Evolutionary conservation across 2,797 vertebrate genomes (phyloP), one percentile per base, ranked within the genome.

Genomic region (Poecilia gillii): DNA sequence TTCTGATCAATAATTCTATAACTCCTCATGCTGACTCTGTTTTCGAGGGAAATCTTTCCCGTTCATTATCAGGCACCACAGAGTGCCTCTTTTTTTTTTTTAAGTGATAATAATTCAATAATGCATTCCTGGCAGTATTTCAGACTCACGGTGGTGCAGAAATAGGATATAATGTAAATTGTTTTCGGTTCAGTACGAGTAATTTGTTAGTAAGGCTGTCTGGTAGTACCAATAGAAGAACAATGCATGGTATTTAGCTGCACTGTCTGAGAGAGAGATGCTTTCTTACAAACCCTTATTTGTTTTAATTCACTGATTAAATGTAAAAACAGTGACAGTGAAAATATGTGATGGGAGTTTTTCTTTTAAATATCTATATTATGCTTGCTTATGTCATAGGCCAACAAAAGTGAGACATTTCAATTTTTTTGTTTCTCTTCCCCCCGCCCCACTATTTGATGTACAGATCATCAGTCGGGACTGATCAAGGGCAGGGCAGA

Each of bases 1-100:
- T 8, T 20, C 55, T 49, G 79, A 83, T 91, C 87, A 78, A 86
- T 91, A 86, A 81, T 87, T 85, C 82, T 49, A 77, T 75, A 78
- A 25, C 36, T 81, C 31, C n/a, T 16, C 53, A 57, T 74, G 72
- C 14, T 66, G 84, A 82, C 84, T 83, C 49, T 49, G 76, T 53
- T 64, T 51, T 55, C 49, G 70, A 80, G 66, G 72, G 71, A 76
- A 81, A 82, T 46, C 70, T 73, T 83, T 76, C 57, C 7, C n/a
- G 39, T 31, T 14, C 25, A 55, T 75, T 41, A 78, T 14, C 3
- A 82, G 73, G 80, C 73, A 77, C 49, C 71, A 41, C 71, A 82
- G 23, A 46, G 39, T 51, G 51, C 9, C 49, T 9, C 20, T 28
- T 71, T 75, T 39, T 39, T 39, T 39, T 39, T 2, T 16, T 75